These are phyloP conservation scores for Capromys pilorides DNA, from an alignment of 2,797 vertebrate genomes.

Conservation along the genomic window DNA sequence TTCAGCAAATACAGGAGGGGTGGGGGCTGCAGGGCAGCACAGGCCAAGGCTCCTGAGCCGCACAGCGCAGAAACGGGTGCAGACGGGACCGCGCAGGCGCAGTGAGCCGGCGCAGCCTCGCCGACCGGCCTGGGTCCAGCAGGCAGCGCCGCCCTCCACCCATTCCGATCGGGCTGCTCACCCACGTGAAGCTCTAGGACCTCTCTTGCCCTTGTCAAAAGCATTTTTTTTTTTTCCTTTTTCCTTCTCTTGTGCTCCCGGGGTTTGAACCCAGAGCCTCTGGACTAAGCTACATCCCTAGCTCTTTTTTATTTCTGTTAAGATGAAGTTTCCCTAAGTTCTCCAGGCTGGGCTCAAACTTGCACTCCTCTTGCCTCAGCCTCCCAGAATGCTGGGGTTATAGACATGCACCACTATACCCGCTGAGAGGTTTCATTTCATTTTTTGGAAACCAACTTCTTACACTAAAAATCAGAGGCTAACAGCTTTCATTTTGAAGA, in stretches of 20 bases:
- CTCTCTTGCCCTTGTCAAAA: not conserved
- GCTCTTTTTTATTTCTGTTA: not conserved
- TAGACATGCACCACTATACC: not conserved
- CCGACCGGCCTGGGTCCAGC: not conserved
- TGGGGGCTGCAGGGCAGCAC: not conserved
- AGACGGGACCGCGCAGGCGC: not conserved
- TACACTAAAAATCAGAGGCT: not conserved
- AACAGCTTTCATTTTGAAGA: not conserved
- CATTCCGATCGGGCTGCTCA: not conserved
- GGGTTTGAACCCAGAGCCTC: not conserved
- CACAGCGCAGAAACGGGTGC: not conserved
- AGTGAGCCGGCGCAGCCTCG: not conserved
- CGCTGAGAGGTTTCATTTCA: not conserved
- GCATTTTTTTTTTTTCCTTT: not conserved
- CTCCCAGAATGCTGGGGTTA: not conserved
- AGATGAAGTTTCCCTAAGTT: not conserved
- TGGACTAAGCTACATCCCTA: not conserved
- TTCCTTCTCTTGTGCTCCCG: not conserved
- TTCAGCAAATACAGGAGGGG: constrained; percentile 21
- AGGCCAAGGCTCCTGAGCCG: not conserved
- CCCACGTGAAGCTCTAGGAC: not conserved
- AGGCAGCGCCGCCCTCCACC: not conserved
- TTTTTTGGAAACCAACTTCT: not conserved
- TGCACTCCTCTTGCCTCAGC: not conserved
- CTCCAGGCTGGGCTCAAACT: not conserved